Evolutionary conservation across 2,113 vertebrate genomes (phyloP).

Genomic region (Hoplias malabaricus): DNA sequence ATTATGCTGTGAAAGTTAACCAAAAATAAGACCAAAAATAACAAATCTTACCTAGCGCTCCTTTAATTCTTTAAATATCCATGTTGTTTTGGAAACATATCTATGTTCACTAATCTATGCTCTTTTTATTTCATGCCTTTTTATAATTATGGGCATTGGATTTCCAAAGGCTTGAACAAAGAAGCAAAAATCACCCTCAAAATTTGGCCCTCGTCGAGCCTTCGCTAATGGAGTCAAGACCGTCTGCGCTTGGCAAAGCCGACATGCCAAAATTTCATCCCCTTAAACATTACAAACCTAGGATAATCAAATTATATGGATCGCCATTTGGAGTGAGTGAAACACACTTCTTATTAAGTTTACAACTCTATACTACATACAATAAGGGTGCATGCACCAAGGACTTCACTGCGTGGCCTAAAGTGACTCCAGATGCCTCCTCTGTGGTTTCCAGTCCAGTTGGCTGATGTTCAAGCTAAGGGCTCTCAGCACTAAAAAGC

Average conservation of each 20-base stretch:
- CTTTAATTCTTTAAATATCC: background rate
- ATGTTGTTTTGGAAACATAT: background rate
- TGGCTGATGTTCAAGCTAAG: slow-evolving; percentile 58
- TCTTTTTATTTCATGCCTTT: too few species aligned
- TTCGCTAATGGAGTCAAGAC: background rate
- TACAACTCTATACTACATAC: slow-evolving; percentile 51
- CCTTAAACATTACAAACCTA: slow-evolving; percentile 44
- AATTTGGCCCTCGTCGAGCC: background rate
- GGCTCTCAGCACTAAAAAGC: slow-evolving; percentile 58
- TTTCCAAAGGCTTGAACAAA: background rate
- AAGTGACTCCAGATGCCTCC: slow-evolving; percentile 62
- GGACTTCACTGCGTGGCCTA: slow-evolving; percentile 42
- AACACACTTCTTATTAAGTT: slow-evolving; percentile 44
- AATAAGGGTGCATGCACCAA: slow-evolving; percentile 46
- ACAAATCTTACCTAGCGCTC: too few species aligned
- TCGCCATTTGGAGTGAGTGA: slow-evolving; percentile 42
- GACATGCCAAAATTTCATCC: slow-evolving; percentile 27
- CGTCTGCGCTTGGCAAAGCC: background rate
- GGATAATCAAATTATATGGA: slow-evolving; percentile 60
- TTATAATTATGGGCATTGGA: background rate
- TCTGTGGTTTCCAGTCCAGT: slow-evolving; percentile 54
- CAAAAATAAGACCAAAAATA: background rate
- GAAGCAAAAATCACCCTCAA: background rate
- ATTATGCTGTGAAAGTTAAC: background rate
- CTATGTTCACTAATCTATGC: background rate